These are phyloP conservation scores for Athalia rosae DNA, from an alignment of 2,888 invertebrate genomes.

Conservation along the genomic window DNA sequence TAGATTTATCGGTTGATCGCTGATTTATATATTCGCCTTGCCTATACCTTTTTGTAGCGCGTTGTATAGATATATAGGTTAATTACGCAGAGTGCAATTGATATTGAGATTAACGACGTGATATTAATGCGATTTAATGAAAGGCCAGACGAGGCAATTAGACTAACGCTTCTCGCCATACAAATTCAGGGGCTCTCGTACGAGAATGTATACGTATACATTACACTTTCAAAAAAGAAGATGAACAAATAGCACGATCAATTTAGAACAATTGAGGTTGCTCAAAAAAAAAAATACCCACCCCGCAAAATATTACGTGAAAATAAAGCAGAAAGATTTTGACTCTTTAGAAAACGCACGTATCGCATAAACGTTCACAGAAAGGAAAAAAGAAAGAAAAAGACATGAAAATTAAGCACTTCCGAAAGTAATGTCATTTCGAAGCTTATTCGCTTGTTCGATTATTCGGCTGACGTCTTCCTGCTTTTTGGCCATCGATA, in stretches of 20 bases:
- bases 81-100: conserved; percentile 30
- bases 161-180: conserved; percentile 9
- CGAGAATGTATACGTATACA: background rate
- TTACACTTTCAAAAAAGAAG: conserved; percentile 24
- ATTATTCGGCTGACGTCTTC: too few relatives aligned
- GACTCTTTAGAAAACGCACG: background rate
- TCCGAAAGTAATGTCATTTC: too few relatives aligned
- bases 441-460: too few relatives aligned
- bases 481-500: too few relatives aligned
- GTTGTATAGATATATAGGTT: background rate
- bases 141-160: conserved; percentile 30
- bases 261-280: conserved; percentile 20
- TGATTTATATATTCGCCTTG: too few relatives aligned
- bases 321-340: too few relatives aligned
- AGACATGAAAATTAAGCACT: too few relatives aligned
- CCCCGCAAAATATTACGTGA: too few relatives aligned
- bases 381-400: background rate
- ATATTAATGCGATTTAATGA: conserved; percentile 32
- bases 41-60: too few relatives aligned
- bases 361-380: too few relatives aligned
- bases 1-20: too few relatives aligned
- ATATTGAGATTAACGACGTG: conserved; percentile 31
- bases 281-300: background rate
- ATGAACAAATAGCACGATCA: conserved; percentile 24
- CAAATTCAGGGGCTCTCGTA: background rate